Base-by-base conservation (phyloP, 2,797 vertebrate genomes). In the Falco naumanni region DNA sequence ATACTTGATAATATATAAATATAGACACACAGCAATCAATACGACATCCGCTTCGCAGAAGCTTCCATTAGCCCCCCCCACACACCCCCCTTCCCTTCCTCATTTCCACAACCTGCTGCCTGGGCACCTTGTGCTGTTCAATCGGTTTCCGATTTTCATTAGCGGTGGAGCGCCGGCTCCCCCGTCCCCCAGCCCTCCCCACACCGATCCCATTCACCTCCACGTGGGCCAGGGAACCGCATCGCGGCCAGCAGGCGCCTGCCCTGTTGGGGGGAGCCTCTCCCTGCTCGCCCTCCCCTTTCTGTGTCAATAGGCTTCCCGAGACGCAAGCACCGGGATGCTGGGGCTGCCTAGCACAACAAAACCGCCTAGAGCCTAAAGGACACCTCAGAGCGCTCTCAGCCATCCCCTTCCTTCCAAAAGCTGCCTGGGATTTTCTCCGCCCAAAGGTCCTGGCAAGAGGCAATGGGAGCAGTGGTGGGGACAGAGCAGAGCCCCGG, bases 141-240 rank as follows among this genome's bases (percentile, higher is more conserved):
- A 93, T 97, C 95, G 95, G 98, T 97, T 98, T 98, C 98, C 98
- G 98, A 97, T 98, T 98, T 98, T 98, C 98, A 98, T 98, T 98
- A 98, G 98, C 1, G 95, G 97, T 95, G 92, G 80, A 96, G 96
- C 89, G 22, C 43, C 78, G 79, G 95, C 91, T 97, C 93, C 91
- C 95, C 86, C 78, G 60, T 16, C 76, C 82, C 90, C 92, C 90
- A 74, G 43, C 95, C 59, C 94, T 78, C 37, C 70, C 87, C 10
- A 1, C 65, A 16, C 78, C 11, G 3, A 26, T 19, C 88, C 74
- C 97, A 93, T 90, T 97, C 95, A 84, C 71, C 89, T 33, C 69
- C 45, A 6, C 1, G 9, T 18, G 29, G 56, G 82, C 80, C 87
- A 34, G 92, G 94, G 96, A 96, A 47, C 15, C 31, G 71, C 92